A percentile compares a stretch with the other conserved stretches of the same genome.
Evolutionary conservation across 2,797 vertebrate species (phyloP).

Genomic region (Picus viridis): DNA sequence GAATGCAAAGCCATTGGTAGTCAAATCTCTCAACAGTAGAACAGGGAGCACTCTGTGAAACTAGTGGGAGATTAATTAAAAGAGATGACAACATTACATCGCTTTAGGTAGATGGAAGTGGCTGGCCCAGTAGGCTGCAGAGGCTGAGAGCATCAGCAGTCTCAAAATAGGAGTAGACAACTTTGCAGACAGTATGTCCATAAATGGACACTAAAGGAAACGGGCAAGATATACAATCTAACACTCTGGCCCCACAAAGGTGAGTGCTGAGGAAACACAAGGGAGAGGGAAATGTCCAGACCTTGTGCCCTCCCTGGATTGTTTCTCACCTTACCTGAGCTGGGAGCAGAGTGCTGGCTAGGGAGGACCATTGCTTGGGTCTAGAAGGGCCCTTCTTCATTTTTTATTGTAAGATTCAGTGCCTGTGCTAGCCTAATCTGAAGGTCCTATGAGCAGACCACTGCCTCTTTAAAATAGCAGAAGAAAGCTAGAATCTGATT

Average conservation of each 20-base stretch:
- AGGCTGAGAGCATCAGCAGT: not conserved
- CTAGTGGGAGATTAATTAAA: not conserved
- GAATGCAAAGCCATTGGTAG: not conserved
- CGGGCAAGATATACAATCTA: not conserved
- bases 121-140: not conserved
- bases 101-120: not conserved
- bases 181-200: not conserved
- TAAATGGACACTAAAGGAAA: not conserved
- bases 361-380: not conserved
- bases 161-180: not conserved
- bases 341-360: not conserved
- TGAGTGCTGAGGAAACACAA: not conserved
- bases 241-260: not conserved
- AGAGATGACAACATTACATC: not conserved
- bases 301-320: not conserved
- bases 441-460: slow-evolving; percentile 35
- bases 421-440: not conserved
- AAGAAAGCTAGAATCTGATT: slow-evolving; percentile 23
- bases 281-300: not conserved
- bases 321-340: not conserved
- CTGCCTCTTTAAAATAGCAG: slow-evolving; percentile 33
- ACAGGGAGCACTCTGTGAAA: not conserved
- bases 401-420: not conserved
- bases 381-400: not conserved
- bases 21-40: not conserved